A percentile compares a stretch with the other conserved stretches of the same genome.
phyloP scores from a whole-genome alignment of 2,113 vertebrate species.

The Caloenas nicobarica region DNA sequence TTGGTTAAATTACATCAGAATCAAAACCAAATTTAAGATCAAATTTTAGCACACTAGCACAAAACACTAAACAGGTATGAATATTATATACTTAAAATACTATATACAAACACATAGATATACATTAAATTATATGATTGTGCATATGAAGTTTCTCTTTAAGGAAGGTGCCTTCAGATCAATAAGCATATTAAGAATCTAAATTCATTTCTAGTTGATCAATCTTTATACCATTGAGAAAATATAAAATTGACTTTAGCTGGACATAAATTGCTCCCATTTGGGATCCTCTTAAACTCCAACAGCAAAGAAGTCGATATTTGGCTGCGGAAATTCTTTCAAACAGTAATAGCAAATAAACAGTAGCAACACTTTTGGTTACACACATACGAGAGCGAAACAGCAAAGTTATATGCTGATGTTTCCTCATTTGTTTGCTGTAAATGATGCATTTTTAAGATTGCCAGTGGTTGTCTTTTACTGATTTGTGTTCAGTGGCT shows the following conservation, averaged over 20 bases:
- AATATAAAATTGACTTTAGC: background rate
- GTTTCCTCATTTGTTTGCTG: background rate
- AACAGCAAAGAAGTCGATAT: background rate
- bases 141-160: background rate
- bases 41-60: background rate
- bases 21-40: background rate
- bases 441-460: background rate
- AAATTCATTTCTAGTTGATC: background rate
- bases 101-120: background rate
- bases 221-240: background rate
- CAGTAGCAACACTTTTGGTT: background rate
- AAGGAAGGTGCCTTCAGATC: background rate
- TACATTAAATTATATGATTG: background rate
- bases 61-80: background rate
- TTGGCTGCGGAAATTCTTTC: background rate
- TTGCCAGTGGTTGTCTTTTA: background rate
- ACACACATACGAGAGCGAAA: background rate
- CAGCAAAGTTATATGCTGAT: background rate
- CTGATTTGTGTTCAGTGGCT: background rate
- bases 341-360: background rate
- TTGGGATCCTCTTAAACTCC: background rate
- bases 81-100: background rate
- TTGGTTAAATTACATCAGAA: background rate
- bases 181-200: background rate
- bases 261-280: background rate